Evolutionary conservation across 2,797 vertebrate genomes (phyloP).

Genomic region (Rachycentron canadum): DNA sequence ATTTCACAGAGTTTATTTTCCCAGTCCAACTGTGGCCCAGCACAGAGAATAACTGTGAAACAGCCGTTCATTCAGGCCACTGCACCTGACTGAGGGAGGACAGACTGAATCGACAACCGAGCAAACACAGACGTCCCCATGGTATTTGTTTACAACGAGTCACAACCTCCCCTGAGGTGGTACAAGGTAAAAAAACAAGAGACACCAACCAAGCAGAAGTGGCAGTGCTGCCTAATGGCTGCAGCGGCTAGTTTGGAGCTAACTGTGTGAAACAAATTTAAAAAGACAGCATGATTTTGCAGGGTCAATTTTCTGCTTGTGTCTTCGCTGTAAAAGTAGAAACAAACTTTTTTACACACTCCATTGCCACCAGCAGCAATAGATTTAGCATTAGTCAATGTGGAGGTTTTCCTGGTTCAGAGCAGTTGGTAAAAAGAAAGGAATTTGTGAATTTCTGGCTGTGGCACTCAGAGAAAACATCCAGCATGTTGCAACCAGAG

Average conservation of each 20-base stretch:
- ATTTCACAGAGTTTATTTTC: constrained; percentile 49
- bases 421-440: constrained; percentile 1
- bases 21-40: constrained; percentile 9
- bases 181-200: constrained; percentile 81
- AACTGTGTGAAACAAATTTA: constrained; percentile 43
- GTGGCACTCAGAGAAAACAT: neutral
- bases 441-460: neutral
- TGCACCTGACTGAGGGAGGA: constrained; percentile 27
- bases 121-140: constrained; percentile 75
- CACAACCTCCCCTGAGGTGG: constrained; percentile 72
- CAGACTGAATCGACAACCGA: constrained; percentile 49
- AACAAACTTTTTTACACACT: constrained; percentile 35
- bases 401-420: neutral
- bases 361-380: neutral
- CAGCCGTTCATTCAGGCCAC: constrained; percentile 40
- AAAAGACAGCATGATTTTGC: constrained; percentile 20
- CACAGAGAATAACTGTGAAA: constrained; percentile 31
- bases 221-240: constrained; percentile 40
- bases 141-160: constrained; percentile 73
- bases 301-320: constrained; percentile 25
- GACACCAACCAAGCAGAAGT: constrained; percentile 50
- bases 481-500: neutral
- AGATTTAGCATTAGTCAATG: constrained; percentile 15
- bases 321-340: constrained; percentile 16
- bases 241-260: constrained; percentile 22